Base-by-base conservation (phyloP, 2,888 invertebrate genomes). In the Oscheius sp. region DNA sequence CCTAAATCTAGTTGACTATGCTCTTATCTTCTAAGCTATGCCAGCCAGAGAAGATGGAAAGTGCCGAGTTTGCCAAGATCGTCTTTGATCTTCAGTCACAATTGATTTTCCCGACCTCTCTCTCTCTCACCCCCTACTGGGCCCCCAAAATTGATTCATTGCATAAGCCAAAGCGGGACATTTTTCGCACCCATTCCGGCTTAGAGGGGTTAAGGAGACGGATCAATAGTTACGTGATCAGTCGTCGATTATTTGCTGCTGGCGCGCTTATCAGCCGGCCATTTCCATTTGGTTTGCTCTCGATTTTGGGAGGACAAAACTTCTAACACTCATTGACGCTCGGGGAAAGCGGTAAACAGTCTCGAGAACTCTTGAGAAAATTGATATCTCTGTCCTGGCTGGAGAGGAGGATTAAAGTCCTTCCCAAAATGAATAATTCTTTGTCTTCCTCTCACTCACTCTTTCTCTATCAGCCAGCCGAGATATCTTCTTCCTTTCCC, bases 201-300 rank as follows among this genome's bases (percentile, higher is more conserved):
- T 42, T 42, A 42, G 20, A 42, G 6, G 4, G 12, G 4, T 15
- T 10, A n/a, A 48, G 25, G 25, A 48, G 23, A 48, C 48, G 48
- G 25, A 48, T 48, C 48, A 20, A 48, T 48, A 48, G 48, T 48
- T 48, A 48, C 48, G 48, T 25, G 48, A 48, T 53, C 33, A 31
- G 53, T 27, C 20, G 55, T 55, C 55, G 55, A 55, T 55, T 55
- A 55, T 55, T 55, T 55, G 55, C 55, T n/a, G 20, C 55, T 10
- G 55, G 33, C 12, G n/a, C 55, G 55, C 34, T 55, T 55, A 55
- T 55, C 55, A 55, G 55, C 29, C 48, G 20, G 52, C 55, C 55
- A 55, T 55, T 55, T 55, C 34, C 55, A 55, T 55, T 55, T 29
- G 29, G 55, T 20, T 55, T 55, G 29, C 29, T 29, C 53, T 25